These are phyloP conservation scores for Ascaphus truei DNA, from an alignment of 2,113 vertebrate species.

Conservation along the genomic window DNA sequence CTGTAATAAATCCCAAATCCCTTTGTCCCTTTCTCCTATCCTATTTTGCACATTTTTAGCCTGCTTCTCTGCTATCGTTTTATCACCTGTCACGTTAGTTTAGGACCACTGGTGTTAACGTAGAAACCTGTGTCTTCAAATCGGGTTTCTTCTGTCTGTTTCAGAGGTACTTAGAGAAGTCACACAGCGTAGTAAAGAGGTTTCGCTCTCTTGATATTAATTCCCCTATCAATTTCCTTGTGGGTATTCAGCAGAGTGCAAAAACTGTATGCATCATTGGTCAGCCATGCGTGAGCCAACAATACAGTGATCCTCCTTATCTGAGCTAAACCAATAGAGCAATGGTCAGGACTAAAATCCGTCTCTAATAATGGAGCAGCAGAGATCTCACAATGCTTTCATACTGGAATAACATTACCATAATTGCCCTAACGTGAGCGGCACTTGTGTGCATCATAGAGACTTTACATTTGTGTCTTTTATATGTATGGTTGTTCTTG, in stretches of 20 bases:
- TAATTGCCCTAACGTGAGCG: too few species aligned
- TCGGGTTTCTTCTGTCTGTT: background rate
- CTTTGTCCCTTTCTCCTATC: too few species aligned
- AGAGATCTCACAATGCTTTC: too few species aligned
- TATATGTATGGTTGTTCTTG: too few species aligned
- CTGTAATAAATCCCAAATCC: too few species aligned
- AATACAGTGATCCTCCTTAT: too few species aligned
- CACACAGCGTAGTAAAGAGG: background rate
- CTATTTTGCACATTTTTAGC: slow-evolving; percentile 3
- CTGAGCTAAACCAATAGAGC: too few species aligned
- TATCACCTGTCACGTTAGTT: slow-evolving; percentile 10
- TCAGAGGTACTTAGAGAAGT: background rate
- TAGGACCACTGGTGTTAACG: background rate
- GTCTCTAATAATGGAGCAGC: too few species aligned
- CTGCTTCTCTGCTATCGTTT: background rate
- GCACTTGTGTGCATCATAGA: too few species aligned
- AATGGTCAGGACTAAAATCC: too few species aligned
- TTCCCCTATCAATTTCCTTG: background rate
- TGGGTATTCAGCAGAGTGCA: background rate
- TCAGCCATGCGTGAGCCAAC: background rate
- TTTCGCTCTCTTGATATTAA: slow-evolving; percentile 13
- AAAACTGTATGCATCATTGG: background rate
- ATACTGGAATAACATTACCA: too few species aligned
- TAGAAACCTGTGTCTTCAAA: background rate
- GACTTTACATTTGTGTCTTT: too few species aligned